phyloP scores from a whole-genome alignment of 1,140 invertebrate species.

The Sipha flava region DNA sequence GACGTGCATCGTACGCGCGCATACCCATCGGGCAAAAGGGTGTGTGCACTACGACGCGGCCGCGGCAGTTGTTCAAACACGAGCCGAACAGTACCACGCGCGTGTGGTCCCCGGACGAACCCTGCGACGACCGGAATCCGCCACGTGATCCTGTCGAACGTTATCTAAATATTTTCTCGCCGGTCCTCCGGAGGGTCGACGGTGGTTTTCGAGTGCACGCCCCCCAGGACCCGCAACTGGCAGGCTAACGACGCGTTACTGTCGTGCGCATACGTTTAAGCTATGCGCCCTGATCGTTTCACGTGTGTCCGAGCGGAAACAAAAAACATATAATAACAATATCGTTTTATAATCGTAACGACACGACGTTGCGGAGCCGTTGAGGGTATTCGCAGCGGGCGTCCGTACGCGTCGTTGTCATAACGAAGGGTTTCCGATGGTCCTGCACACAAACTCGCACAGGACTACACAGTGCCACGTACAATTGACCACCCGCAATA shows the following conservation, averaged over 20 bases:
- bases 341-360: no score
- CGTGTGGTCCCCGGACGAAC: background rate
- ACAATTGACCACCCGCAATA: no score
- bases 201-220: background rate
- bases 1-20: no score
- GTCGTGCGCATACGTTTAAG: no score
- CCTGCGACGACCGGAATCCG: slow-evolving; percentile 7
- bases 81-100: background rate
- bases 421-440: background rate
- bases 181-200: background rate
- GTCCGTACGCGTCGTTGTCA: background rate
- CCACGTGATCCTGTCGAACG: background rate
- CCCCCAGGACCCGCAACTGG: background rate
- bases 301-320: no score
- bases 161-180: slow-evolving; percentile 33
- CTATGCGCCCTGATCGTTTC: no score
- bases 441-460: no score
- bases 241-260: background rate
- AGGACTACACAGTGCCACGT: no score
- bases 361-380: no score
- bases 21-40: background rate
- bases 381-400: no score
- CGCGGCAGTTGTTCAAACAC: background rate
- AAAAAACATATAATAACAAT: no score
- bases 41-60: background rate